These are phyloP conservation scores for Drosophila tropicalis DNA, from an alignment of 1,140 invertebrate genomes.

Conservation along the genomic window DNA sequence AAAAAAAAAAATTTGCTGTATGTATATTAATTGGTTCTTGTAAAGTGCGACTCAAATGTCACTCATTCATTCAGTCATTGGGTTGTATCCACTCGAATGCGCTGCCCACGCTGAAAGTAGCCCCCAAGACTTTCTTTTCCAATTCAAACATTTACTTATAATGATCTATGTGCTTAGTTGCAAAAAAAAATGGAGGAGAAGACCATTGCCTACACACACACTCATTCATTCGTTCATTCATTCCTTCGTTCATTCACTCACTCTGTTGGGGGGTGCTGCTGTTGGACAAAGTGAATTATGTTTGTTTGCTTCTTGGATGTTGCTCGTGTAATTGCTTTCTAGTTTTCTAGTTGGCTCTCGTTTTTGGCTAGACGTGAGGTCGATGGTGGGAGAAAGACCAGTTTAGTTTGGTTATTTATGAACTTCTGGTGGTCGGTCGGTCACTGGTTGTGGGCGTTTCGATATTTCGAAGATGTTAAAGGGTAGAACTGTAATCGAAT, in stretches of 20 bases:
- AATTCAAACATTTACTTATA: slow-evolving; percentile 13
- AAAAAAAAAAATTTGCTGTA: not conserved
- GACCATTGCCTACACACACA: slow-evolving; percentile 8
- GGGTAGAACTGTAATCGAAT: slow-evolving; percentile 9
- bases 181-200: not conserved
- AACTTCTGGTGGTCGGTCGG: not conserved
- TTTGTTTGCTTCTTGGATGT: slow-evolving; percentile 2
- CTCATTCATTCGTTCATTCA: not conserved
- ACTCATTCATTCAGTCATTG: slow-evolving; percentile 4
- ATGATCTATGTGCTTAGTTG: slow-evolving; percentile 14
- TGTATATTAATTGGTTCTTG: slow-evolving; percentile 8
- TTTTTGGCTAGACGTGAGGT: not conserved
- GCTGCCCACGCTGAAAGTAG: not conserved
- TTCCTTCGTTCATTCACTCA: too few relatives aligned
- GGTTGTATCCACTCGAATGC: slow-evolving; percentile 5
- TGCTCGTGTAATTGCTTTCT: slow-evolving; percentile 5
- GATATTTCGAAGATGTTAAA: not conserved
- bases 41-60: slow-evolving; percentile 10
- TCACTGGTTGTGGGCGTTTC: not conserved
- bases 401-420: slow-evolving; percentile 12
- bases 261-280: not conserved
- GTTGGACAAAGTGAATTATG: slow-evolving; percentile 6
- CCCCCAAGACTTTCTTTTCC: not conserved
- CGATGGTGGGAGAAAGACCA: not conserved
- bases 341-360: not conserved